Base-by-base conservation (phyloP, 2,797 vertebrate genomes). In the Eupleurogrammus muticus region DNA sequence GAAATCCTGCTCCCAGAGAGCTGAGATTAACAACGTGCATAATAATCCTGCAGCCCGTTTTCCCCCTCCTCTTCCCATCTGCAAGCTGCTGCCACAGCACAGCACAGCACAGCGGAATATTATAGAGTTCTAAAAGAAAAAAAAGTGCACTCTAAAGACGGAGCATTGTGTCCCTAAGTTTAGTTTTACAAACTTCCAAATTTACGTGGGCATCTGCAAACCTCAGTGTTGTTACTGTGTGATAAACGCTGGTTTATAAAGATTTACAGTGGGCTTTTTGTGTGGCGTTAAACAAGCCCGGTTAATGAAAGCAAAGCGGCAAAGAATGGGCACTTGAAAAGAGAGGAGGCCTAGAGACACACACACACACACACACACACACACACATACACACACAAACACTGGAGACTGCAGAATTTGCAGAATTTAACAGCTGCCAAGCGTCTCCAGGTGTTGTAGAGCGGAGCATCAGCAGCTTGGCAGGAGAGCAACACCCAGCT, bases 371-470 rank as follows among this genome's bases (percentile, higher is more conserved):
- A 28, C 28, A 28, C 28, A 6, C 28, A 28, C 28, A 28, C 28
- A 51, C 40, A 47, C 48, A 54, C 14, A 8, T 7, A 7, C 3
- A 21, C 49, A 12, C 19, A 42, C 12, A 66, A 34, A 35, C 28
- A 28, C 14, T 11, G 48, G 28, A 19, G 3, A 10, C 24, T 40
- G 44, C 42, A 19, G 66, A 38, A 28, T 28, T 28, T 28, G 28
- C 28, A 28, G 28, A 28, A 28, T 28, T 28, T 28, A 28, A 3
- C 28, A 55, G 56, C 48, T 81, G 84, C 80, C 75, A 77, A 70
- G 12, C 36, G 0, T 55, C 14, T 79, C 60, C 82, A 77, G 77
- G 78, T 79, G 80, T 55, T 56, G 49, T 13, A 19, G 66, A 64
- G 9, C 8, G 49, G 32, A 46, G 60, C 21, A 19, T 36, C 48